phyloP scores from a whole-genome alignment of 2,797 vertebrate genomes.

The Propithecus deckenii region DNA sequence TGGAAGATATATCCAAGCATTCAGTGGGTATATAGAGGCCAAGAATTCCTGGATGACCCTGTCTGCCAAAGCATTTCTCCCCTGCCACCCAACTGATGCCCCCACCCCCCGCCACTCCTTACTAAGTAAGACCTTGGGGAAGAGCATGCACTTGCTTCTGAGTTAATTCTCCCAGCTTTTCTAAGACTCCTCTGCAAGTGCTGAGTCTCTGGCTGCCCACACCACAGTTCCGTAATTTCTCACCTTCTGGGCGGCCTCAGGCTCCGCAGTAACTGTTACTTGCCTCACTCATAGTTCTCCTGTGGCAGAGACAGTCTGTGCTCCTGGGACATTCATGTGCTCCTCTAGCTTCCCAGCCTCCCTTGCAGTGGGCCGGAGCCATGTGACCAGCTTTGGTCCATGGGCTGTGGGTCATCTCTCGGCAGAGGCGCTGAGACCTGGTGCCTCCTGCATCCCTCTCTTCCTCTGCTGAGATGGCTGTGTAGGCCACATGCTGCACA shows the following conservation, averaged over 20 bases:
- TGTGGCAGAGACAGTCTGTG: not conserved
- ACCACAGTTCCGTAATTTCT: not conserved
- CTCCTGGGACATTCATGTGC: not conserved
- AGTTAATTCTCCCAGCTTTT: not conserved
- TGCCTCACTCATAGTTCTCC: not conserved
- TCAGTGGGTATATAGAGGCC: not conserved
- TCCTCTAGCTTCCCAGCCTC: not conserved
- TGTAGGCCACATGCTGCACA: not conserved
- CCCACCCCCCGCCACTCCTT: not conserved
- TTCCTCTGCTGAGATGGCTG: not conserved
- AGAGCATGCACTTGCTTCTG: not conserved
- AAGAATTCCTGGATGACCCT: not conserved
- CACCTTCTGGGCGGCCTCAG: not conserved
- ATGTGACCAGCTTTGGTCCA: not conserved
- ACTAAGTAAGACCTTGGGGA: not conserved
- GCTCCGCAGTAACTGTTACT: not conserved
- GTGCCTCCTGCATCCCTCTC: not conserved
- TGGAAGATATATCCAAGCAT: not conserved
- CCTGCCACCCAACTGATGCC: not conserved
- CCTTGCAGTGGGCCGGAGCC: not conserved
- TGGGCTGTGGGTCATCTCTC: not conserved
- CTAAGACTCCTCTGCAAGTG: not conserved
- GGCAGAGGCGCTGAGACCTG: not conserved
- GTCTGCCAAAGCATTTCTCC: not conserved
- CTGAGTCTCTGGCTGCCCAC: not conserved